phyloP scores from a whole-genome alignment of 2,888 invertebrate genomes.

The Toxonevra muliebris region DNA sequence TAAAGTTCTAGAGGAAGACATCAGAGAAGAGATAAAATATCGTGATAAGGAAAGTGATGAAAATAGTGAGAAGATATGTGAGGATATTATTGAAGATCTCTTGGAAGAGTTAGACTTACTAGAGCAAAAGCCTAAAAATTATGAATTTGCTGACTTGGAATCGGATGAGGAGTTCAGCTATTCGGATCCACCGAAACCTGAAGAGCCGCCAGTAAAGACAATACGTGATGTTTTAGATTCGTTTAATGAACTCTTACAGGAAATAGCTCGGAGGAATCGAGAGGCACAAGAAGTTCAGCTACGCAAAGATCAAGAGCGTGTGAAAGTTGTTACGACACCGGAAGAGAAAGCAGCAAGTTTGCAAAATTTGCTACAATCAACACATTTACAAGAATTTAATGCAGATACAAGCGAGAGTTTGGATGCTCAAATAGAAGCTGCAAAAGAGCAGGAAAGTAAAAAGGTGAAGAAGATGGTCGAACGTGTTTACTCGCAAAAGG shows the following conservation, averaged over 20 bases:
- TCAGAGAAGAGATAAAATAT: constrained; percentile 22
- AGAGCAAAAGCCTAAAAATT: constrained; percentile 39
- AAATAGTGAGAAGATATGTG: constrained; percentile 34
- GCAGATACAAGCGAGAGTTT: constrained; percentile 44
- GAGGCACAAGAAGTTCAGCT: constrained; percentile 22
- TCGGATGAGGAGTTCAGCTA: constrained; percentile 51
- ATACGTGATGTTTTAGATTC: constrained; percentile 40
- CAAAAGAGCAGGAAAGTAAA: constrained; percentile 40
- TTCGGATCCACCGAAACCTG: constrained; percentile 30
- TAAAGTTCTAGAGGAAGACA: constrained; percentile 27
- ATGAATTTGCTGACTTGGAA: constrained; percentile 46
- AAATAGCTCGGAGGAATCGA: constrained; percentile 27
- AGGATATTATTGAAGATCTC: constrained; percentile 42
- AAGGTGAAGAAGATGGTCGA: constrained; percentile 46
- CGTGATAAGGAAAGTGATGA: constrained; percentile 28
- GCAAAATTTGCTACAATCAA: constrained; percentile 42
- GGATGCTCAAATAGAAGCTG: constrained; percentile 44
- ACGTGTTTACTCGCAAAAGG: constrained; percentile 54
- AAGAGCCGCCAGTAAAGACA: constrained; percentile 25
- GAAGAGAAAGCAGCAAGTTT: constrained; percentile 44
- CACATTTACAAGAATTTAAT: constrained; percentile 40
- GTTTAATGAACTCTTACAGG: constrained; percentile 40
- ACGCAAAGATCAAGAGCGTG: constrained; percentile 30
- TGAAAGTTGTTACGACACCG: constrained; percentile 16
- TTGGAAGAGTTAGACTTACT: constrained; percentile 39